Evolutionary conservation across 2,113 vertebrate genomes (phyloP), one percentile per base, ranked within the genome.

Genomic region (Prolemur simus): DNA sequence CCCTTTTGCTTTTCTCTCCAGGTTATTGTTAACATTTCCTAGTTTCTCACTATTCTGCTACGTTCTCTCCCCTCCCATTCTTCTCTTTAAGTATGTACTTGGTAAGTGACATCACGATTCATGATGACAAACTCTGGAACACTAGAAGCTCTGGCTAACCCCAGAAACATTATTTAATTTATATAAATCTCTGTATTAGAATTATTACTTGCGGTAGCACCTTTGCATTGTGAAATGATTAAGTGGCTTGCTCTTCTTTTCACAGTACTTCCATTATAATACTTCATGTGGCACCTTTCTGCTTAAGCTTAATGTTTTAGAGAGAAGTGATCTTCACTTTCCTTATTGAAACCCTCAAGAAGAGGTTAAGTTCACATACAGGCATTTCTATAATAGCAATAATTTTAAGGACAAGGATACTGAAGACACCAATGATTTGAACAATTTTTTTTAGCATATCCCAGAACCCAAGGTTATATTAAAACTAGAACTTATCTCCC

Each of bases 81-180:
- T 85, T 97, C 81, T 95, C 73, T 77, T 71, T 42, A 94, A 90
- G 63, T 54, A 42, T 5, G 49, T 21, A 94, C 45, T 95, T 93
- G 83, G 42, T 95, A 93, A 93, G 93, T 34, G 87, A 95, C 54
- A 84, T 58, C 74, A 92, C 88, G 85, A 85, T 68, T 96, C 94
- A 89, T 42, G 15, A 17, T 71, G 91, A 94, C 93, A 97, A 96
- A 93, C 60, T 49, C 49, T 21, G 85, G 94, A 88, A 84, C 74
- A 68, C 17, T 23, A 54, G 29, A n/a, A 32, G 52, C 71, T 63
- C 58, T 77, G 73, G 82, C 56, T 93, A 77, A 68, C 27, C 78
- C 37, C 64, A 58, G 78, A 80, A 52, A 60, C 68, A 77, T 60
- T 66, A 87, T 83, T 96, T 96, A 83, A 94, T 88, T 85, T 92